A percentile compares a stretch with the other conserved stretches of the same genome.
These are phyloP conservation scores for Carterocephalus palaemon DNA, from an alignment of 2,888 invertebrate species.

Conservation along the genomic window DNA sequence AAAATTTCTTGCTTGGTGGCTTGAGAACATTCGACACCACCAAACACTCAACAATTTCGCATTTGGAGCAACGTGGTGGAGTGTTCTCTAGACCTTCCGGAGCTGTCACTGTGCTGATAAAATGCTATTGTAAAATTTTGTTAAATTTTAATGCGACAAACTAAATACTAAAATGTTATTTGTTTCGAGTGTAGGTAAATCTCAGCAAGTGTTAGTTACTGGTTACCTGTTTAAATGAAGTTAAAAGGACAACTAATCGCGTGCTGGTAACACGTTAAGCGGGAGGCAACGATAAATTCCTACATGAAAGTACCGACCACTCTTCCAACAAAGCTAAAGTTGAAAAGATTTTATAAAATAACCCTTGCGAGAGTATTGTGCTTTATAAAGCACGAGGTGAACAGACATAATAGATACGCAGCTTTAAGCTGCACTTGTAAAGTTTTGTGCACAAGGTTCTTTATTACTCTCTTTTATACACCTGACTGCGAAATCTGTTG, in stretches of 20 bases:
- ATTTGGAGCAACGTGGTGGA: too few species aligned
- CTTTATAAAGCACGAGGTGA: slow-evolving; percentile 15
- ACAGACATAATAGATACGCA: slow-evolving; percentile 12
- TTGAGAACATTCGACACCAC: too few species aligned
- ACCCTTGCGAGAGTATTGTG: slow-evolving; percentile 9
- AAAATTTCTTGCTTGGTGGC: too few species aligned
- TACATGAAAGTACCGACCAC: slow-evolving; percentile 14
- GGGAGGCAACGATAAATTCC: slow-evolving; percentile 15
- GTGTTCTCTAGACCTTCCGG: too few species aligned
- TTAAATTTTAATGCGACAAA: too few species aligned
- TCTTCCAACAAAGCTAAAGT: slow-evolving; percentile 20
- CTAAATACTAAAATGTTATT: too few species aligned
- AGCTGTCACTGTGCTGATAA: too few species aligned
- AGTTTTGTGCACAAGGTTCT: slow-evolving; percentile 1
- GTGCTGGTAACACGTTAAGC: slow-evolving; percentile 19
- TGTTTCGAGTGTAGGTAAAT: too few species aligned
- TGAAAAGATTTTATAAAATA: slow-evolving; percentile 22
- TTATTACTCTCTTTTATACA: not conserved
- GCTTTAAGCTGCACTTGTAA: slow-evolving; percentile 5
- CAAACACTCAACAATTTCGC: too few species aligned
- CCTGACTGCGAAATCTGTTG: too few species aligned
- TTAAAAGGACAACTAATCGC: slow-evolving; percentile 9
- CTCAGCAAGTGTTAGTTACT: too few species aligned
- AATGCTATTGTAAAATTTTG: too few species aligned
- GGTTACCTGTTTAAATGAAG: not conserved